These are phyloP conservation scores for Xenotilapia longispinis DNA, from an alignment of 2,113 vertebrate species.

Conservation along the genomic window DNA sequence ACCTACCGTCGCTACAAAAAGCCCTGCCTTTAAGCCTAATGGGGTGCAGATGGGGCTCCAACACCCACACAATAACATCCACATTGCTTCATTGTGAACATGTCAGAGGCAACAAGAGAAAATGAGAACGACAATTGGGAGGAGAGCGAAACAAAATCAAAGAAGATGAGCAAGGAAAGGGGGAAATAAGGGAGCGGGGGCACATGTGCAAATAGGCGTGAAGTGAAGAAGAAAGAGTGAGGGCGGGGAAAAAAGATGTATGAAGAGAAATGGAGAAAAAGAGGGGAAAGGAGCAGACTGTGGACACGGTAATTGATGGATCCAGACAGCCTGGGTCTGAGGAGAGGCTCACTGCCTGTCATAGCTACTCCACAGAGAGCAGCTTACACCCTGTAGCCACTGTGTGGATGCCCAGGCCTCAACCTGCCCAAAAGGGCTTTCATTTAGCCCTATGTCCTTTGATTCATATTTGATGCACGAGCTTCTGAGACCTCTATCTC, in stretches of 20 bases:
- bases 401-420: background rate
- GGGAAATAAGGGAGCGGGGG: background rate
- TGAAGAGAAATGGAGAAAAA: background rate
- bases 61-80: background rate
- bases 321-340: background rate
- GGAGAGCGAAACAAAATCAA: background rate
- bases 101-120: slow-evolving; percentile 9
- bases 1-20: background rate
- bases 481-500: background rate
- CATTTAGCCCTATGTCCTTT: background rate
- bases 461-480: background rate
- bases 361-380: background rate
- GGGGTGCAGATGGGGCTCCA: slow-evolving; percentile 1
- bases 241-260: background rate
- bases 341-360: background rate
- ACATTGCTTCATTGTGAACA: background rate
- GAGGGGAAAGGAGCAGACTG: background rate
- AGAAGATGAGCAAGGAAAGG: background rate
- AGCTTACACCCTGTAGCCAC: background rate
- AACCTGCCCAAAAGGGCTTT: background rate
- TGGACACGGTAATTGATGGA: slow-evolving; percentile 4
- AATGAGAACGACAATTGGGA: slow-evolving; percentile 16
- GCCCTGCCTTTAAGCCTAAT: slow-evolving; percentile 6
- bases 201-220: background rate
- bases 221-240: background rate